Percentiles rank a stretch among this genome's conserved stretches.
These are phyloP conservation scores for Patagioenas fasciata DNA, from an alignment of 2,113 vertebrate species.

Conservation along the genomic window DNA sequence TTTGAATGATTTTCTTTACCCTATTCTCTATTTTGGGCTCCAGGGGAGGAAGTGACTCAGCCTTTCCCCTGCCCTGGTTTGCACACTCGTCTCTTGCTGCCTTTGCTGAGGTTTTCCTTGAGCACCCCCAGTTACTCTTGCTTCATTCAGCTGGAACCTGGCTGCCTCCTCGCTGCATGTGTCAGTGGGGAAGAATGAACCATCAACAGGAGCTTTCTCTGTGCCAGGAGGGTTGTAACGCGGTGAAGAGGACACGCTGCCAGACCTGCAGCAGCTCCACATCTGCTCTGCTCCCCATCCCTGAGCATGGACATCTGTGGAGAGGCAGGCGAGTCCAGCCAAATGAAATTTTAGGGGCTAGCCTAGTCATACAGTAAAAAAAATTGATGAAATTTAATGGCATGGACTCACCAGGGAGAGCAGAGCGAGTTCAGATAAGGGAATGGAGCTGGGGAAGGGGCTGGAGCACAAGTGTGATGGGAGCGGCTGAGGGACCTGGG, in stretches of 20 bases:
- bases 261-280: neutral
- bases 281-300: neutral
- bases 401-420: neutral
- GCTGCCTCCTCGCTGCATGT: accelerated
- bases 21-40: conserved; percentile 19
- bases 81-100: conserved; percentile 3
- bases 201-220: neutral
- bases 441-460: no score
- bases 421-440: no score
- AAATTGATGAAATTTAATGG: neutral
- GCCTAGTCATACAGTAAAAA: neutral
- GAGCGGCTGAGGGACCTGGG: no score
- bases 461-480: no score
- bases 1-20: conserved; percentile 13
- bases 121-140: neutral
- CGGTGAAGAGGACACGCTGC: accelerated
- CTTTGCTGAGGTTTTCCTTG: neutral
- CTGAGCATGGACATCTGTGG: accelerated
- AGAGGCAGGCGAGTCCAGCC: neutral
- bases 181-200: neutral
- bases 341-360: neutral
- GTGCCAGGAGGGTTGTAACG: neutral
- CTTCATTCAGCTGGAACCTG: neutral
- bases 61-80: conserved; percentile 16
- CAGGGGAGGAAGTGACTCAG: conserved; percentile 59